These are phyloP conservation scores for Empis stercorea DNA, from an alignment of 2,888 invertebrate species.

Conservation along the genomic window DNA sequence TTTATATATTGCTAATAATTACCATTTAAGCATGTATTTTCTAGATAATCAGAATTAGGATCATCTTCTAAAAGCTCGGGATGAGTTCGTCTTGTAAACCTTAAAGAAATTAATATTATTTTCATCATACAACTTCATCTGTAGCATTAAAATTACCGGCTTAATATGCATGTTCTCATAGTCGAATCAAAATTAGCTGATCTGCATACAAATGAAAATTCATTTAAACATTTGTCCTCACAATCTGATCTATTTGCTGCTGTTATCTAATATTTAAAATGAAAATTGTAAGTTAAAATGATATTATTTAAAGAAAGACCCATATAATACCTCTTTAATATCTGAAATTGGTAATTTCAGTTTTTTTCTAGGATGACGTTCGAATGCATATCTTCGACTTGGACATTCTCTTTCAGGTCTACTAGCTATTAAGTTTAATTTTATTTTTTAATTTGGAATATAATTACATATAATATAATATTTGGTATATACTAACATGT, in stretches of 20 bases:
- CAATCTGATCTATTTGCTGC: constrained; percentile 79
- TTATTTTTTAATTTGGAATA: too few species aligned
- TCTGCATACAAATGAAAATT: constrained; percentile 78
- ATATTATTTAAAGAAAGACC: neutral
- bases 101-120: constrained; percentile 11
- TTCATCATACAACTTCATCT: too few species aligned
- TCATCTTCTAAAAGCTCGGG: constrained; percentile 75
- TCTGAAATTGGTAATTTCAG: constrained; percentile 68
- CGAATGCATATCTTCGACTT: constrained; percentile 76
- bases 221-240: constrained; percentile 79
- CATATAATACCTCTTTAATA: constrained; percentile 56
- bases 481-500: constrained; percentile 52
- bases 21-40: constrained; percentile 84
- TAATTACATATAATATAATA: too few species aligned
- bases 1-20: too few species aligned
- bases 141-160: constrained; percentile 34
- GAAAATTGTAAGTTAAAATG: too few species aligned
- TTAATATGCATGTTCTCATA: constrained; percentile 64
- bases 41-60: constrained; percentile 77
- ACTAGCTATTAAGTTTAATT: constrained; percentile 46
- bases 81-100: constrained; percentile 74
- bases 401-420: constrained; percentile 81
- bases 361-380: constrained; percentile 73
- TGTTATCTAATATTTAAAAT: constrained; percentile 34
- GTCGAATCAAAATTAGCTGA: constrained; percentile 73